Evolutionary conservation across 2,888 invertebrate genomes (phyloP).

Genomic region (Agapostemon virescens): DNA sequence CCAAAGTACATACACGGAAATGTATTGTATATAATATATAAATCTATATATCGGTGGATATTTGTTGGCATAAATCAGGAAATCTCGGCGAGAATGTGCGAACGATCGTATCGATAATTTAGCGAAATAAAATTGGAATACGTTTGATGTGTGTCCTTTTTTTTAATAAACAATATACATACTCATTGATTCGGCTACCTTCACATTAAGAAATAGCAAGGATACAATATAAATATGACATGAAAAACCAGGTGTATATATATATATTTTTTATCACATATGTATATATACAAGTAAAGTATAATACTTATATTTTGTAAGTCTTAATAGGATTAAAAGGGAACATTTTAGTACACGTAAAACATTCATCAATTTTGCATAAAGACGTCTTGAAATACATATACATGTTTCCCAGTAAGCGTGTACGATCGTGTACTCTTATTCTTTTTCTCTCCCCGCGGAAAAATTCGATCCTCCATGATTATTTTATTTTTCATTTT

Average conservation of each 20-base stretch:
- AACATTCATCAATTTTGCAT: conserved; percentile 73
- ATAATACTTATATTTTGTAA: conserved; percentile 75
- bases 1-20: conserved; percentile 31
- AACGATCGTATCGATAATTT: conserved; percentile 41
- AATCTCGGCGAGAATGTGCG: conserved; percentile 24
- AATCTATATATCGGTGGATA: conserved; percentile 7
- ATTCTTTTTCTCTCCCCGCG: conserved; percentile 31
- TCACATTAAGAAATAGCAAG: conserved; percentile 49
- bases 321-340: conserved; percentile 76
- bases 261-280: conserved; percentile 76
- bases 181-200: conserved; percentile 34
- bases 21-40: not conserved
- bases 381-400: conserved; percentile 71
- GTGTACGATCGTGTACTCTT: conserved; percentile 62
- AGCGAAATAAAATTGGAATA: conserved; percentile 32
- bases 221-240: conserved; percentile 67
- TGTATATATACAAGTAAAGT: conserved; percentile 76
- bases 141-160: conserved; percentile 18
- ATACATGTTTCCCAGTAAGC: conserved; percentile 67
- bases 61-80: conserved; percentile 5
- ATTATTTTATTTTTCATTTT: conserved; percentile 31
- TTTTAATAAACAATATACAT: conserved; percentile 40
- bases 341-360: conserved; percentile 75
- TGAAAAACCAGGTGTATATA: conserved; percentile 73
- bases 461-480: conserved; percentile 52